Conservation (phyloP, 2,797 vertebrate species). For the Apogon talboti region DNA sequence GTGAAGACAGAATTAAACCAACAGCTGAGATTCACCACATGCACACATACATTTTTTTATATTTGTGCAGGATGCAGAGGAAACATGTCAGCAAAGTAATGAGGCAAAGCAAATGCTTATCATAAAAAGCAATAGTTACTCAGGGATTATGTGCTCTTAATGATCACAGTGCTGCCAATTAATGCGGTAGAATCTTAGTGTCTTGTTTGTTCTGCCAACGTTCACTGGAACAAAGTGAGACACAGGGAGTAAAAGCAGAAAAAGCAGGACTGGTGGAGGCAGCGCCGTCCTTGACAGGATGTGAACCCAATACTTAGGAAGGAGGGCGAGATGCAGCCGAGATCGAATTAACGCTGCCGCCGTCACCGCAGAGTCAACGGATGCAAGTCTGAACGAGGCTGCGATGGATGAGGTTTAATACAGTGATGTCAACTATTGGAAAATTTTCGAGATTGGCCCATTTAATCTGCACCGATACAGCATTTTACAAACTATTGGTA, state of each 20-base stretch:
- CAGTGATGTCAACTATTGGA: too few species aligned
- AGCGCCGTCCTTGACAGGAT: constrained; percentile 66
- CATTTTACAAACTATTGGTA: too few species aligned
- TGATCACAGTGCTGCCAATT: constrained; percentile 68
- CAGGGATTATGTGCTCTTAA: constrained; percentile 75
- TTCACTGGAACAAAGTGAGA: background rate
- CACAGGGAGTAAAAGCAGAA: constrained; percentile 14
- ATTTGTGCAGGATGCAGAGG: constrained; percentile 26
- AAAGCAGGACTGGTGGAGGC: constrained; percentile 44
- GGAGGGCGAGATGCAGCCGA: constrained; percentile 40
- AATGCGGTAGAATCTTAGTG: constrained; percentile 55
- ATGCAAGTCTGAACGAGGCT: too few species aligned
- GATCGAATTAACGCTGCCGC: constrained; percentile 24
- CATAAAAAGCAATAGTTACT: constrained; percentile 72
- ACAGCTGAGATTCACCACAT: constrained; percentile 20
- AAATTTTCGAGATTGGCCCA: too few species aligned
- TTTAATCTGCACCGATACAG: too few species aligned
- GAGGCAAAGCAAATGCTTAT: constrained; percentile 64
- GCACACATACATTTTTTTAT: constrained; percentile 8
- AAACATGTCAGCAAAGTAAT: constrained; percentile 51
- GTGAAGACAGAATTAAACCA: constrained; percentile 51
- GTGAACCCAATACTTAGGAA: constrained; percentile 66
- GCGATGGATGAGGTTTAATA: too few species aligned
- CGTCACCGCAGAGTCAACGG: too few species aligned
- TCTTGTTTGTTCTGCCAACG: constrained; percentile 55